Evolutionary conservation across 2,888 invertebrate species (phyloP).

Genomic region (Arrhopalites spinosus): DNA sequence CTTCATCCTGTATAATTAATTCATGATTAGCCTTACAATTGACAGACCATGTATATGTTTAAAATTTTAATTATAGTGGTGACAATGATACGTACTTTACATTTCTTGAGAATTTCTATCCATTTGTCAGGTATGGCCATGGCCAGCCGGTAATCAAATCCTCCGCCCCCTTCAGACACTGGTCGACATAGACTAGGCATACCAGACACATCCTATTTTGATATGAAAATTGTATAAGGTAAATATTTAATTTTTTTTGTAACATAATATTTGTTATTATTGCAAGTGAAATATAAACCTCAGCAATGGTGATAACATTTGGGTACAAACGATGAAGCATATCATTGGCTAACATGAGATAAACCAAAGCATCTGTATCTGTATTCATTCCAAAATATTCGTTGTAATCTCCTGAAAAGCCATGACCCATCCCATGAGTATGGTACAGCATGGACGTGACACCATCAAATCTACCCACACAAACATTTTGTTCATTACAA

Average conservation of each 20-base stretch:
- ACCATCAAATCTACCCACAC: constrained; percentile 94
- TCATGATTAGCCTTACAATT: no score
- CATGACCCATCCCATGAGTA: constrained; percentile 84
- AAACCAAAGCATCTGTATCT: constrained; percentile 93
- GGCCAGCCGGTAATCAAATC: constrained; percentile 96
- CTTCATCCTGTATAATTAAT: constrained; percentile 74
- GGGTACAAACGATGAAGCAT: constrained; percentile 80
- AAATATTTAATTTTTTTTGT: no score
- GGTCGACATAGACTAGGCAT: constrained; percentile 98
- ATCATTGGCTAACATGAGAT: constrained; percentile 92
- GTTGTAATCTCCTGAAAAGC: constrained; percentile 91
- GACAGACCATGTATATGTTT: no score
- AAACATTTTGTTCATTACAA: no score
- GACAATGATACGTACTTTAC: constrained; percentile 44
- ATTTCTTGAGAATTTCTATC: constrained; percentile 86
- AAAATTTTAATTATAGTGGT: no score
- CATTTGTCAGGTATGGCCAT: constrained; percentile 99
- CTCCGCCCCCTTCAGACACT: constrained; percentile 87
- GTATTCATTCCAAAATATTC: constrained; percentile 97
- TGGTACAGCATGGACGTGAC: constrained; percentile 99
- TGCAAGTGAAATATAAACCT: constrained; percentile 64
- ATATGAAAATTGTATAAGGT: constrained; percentile 1
- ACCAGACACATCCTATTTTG: constrained; percentile 86
- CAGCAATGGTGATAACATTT: constrained; percentile 89
- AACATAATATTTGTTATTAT: no score